Base-by-base conservation (phyloP, 2,797 vertebrate genomes). In the Lithobates sylvaticus region DNA sequence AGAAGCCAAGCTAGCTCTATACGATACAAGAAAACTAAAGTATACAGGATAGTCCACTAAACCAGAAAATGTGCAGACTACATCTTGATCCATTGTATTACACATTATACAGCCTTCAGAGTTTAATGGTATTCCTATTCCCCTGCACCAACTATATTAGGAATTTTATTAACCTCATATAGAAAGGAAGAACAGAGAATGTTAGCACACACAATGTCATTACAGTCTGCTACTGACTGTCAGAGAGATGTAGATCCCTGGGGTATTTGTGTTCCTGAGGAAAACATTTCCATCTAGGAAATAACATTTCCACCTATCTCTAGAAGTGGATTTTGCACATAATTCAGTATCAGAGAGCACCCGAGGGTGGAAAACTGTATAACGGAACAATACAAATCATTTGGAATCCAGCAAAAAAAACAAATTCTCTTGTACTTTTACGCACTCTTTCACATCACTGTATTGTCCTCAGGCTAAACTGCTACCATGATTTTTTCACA, bases 371-470 rank as follows among this genome's bases (percentile, higher is more conserved):
- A 64, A 69, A 71, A 36, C 65, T 27, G 32, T 81, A 71, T 81
- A 81, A 81, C 71, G 29, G 68, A 58, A 68, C 78, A 70, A 80
- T 61, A 73, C 80, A 82, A 82, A 65, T 82, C 70, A 73, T 32
- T 73, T 23, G 50, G 58, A 26, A 64, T 39, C 71, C 79, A 81
- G 50, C 69, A 81, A 81, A 72, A 65, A 36, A 72, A 73, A n/a
- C 69, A 39, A 81, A 82, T 73, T 82, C 50, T 34, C 32, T 61
- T 61, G 47, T 72, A 81, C n/a, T 58, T 81, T 71, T 73, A 74
- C 29, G 50, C 79, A 81, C 50, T 61, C 69, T 64, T 42, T 72
- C 26, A 75, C 70, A 61, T 67, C 36, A 75, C 18, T 74, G 58
- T 15, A 29, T 18, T 79, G 77, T 65, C 80, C 70, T 44, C 10